These are phyloP conservation scores for Zaprionus capensis DNA, from an alignment of 1,140 invertebrate species.

Conservation along the genomic window DNA sequence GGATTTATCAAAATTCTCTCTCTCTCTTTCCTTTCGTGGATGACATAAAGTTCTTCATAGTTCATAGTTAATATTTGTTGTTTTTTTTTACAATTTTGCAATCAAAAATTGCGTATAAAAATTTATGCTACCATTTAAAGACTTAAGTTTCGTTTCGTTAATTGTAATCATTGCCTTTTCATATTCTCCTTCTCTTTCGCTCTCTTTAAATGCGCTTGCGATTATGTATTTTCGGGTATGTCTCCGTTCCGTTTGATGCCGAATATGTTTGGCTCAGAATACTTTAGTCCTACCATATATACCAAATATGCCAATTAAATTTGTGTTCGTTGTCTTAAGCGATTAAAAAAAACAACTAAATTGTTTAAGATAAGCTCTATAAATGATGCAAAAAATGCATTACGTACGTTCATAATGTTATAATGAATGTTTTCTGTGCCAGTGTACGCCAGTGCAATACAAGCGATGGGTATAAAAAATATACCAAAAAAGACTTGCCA, in stretches of 20 bases:
- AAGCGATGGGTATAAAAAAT: not conserved
- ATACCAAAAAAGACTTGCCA: not conserved
- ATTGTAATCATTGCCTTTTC: constrained; percentile 65
- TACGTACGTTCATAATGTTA: not conserved
- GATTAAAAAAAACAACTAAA: constrained; percentile 2
- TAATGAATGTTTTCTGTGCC: constrained; percentile 11
- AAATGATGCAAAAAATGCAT: constrained; percentile 6
- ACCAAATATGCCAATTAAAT: constrained; percentile 31
- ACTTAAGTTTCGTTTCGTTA: constrained; percentile 68
- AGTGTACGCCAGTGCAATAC: not conserved
- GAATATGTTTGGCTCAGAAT: constrained; percentile 46
- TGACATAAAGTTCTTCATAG: constrained; percentile 50
- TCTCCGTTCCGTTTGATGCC: constrained; percentile 50
- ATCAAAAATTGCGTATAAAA: constrained; percentile 81
- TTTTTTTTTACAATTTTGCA: constrained; percentile 70
- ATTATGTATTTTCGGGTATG: constrained; percentile 79
- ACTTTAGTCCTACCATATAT: constrained; percentile 32
- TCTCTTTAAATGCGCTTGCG: constrained; percentile 68
- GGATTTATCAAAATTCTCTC: constrained; percentile 41
- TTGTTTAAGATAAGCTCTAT: constrained; percentile 4
- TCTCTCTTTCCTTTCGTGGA: constrained; percentile 1
- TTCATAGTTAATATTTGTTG: constrained; percentile 18
- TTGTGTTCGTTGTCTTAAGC: constrained; percentile 51
- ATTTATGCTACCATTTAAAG: constrained; percentile 73
- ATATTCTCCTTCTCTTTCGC: constrained; percentile 2